Percentiles rank a stretch among this genome's conserved stretches.
These are phyloP conservation scores for Caenorhabditis doughertyi DNA, from an alignment of 2,888 invertebrate species.

Conservation along the genomic window DNA sequence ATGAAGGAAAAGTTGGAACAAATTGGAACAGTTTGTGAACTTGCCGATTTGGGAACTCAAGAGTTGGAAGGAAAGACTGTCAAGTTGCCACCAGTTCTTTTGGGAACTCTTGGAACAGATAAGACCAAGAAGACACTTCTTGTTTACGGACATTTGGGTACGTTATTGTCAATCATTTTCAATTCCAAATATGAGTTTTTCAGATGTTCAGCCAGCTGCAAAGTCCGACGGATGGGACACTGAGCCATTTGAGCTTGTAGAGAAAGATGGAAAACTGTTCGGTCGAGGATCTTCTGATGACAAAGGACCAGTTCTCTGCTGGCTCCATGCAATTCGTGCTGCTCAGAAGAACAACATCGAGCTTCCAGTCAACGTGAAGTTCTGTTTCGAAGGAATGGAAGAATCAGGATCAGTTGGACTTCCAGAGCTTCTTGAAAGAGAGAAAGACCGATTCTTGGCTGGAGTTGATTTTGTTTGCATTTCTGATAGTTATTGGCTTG, in stretches of 20 bases:
- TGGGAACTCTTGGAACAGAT: conserved; percentile 87
- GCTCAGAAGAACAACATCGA: conserved; percentile 88
- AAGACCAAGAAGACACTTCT: conserved; percentile 93
- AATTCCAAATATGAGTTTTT: conserved; percentile 76
- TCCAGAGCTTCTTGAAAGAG: conserved; percentile 89
- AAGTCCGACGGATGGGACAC: conserved; percentile 90
- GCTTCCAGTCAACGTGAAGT: conserved; percentile 88
- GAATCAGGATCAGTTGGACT: conserved; percentile 97
- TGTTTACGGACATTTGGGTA: conserved; percentile 94
- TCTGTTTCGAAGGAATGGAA: conserved; percentile 98
- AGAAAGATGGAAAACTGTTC: conserved; percentile 92
- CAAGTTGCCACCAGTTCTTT: conserved; percentile 77
- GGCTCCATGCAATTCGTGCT: conserved; percentile 95
- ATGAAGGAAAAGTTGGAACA: conserved; percentile 74
- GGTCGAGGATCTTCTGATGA: conserved; percentile 93
- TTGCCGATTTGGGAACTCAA: conserved; percentile 71
- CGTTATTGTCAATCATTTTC: conserved; percentile 91
- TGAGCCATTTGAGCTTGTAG: conserved; percentile 93
- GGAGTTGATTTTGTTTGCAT: conserved; percentile 95
- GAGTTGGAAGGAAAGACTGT: conserved; percentile 69
- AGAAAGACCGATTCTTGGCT: conserved; percentile 82
- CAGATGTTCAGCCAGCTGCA: conserved; percentile 74
- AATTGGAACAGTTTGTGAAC: conserved; percentile 63
- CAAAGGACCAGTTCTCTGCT: conserved; percentile 91
- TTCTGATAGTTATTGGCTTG: conserved; percentile 99